Evolutionary conservation across 2,888 invertebrate genomes (phyloP), one percentile per base, ranked within the genome.

Genomic region (Phasia obesa): DNA sequence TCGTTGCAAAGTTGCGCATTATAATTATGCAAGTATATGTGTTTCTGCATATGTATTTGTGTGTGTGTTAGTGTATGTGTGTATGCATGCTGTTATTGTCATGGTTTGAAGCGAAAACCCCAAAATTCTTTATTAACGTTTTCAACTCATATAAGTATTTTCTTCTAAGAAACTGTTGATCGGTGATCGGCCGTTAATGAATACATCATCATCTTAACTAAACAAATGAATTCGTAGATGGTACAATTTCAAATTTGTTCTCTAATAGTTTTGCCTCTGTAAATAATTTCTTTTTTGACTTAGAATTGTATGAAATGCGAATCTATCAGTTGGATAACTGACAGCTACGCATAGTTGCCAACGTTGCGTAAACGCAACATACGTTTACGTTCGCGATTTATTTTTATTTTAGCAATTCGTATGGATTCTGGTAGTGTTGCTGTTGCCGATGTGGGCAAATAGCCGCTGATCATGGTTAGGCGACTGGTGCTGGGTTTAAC

Each of bases 321-420:
- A 51, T 76, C 51, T 7, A 75, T 47, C 17, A 31, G 35, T 5
- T 67, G 19, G 11, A 27, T n/a, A 47, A 38, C 15, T 59, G 27
- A 9, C 55, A 60, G 89, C 89, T 89, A 88, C 62, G 86, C 86
- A 38, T 82, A 78, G 44, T 59, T 85, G 51, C 76, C 84, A 17
- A 62, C 51, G 47, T 86, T 84, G 15, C 87, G 87, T 35, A 87
- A 86, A 21, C 85, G 86, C 67, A 88, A 79, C 71, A 87, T 84
- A 25, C 89, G 87, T 19, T 86, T 86, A 6, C 87, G 88, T 76
- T 89, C 89, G 55, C 88, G 87, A 84, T 90, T 88, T 60, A 90
- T 88, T 86, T 90, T 90, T 42, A 88, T 88, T 86, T 90, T 89
- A 53, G 88, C 90, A 60, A 90, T 86, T 60, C 88, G 88, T 79